phyloP scores from a whole-genome alignment of 2,797 vertebrate genomes.

The Danio kyathit region DNA sequence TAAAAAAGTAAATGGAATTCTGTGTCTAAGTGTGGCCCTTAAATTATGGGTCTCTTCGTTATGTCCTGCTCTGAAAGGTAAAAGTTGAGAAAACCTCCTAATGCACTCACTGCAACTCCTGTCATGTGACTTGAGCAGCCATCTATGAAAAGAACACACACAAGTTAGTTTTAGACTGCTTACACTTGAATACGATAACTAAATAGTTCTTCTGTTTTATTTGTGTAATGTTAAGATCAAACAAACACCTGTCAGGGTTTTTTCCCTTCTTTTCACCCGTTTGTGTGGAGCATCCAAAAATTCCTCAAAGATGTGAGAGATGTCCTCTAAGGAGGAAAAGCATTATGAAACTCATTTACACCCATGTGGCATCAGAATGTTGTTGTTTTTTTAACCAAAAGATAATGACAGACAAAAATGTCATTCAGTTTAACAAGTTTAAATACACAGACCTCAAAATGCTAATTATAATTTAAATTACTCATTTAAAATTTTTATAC shows the following conservation, averaged over 20 bases:
- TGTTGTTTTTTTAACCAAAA: too few species aligned
- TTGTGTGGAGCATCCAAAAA: conserved; percentile 75
- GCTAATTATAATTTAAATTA: too few species aligned
- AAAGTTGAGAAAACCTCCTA: conserved; percentile 86
- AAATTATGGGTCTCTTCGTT: conserved; percentile 79
- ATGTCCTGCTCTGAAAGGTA: conserved; percentile 83
- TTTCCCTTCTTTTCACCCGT: conserved; percentile 84
- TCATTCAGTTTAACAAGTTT: too few species aligned
- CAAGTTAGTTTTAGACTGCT: not conserved
- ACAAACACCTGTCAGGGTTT: conserved; percentile 66
- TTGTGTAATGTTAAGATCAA: not conserved
- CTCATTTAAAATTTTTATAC: too few species aligned
- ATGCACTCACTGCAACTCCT: conserved; percentile 79
- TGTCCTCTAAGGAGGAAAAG: conserved; percentile 69
- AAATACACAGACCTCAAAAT: too few species aligned
- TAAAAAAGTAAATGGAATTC: not conserved
- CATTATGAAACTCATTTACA: not conserved
- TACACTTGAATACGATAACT: not conserved
- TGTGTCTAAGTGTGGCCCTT: conserved; percentile 1
- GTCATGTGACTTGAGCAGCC: conserved; percentile 89
- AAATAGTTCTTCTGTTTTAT: not conserved
- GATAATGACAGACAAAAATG: too few species aligned
- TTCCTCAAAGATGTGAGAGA: conserved; percentile 78
- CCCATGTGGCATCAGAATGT: not conserved
- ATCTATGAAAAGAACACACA: conserved; percentile 68